Conservation (phyloP, 2,797 vertebrate species). For the Mycteria americana region DNA sequence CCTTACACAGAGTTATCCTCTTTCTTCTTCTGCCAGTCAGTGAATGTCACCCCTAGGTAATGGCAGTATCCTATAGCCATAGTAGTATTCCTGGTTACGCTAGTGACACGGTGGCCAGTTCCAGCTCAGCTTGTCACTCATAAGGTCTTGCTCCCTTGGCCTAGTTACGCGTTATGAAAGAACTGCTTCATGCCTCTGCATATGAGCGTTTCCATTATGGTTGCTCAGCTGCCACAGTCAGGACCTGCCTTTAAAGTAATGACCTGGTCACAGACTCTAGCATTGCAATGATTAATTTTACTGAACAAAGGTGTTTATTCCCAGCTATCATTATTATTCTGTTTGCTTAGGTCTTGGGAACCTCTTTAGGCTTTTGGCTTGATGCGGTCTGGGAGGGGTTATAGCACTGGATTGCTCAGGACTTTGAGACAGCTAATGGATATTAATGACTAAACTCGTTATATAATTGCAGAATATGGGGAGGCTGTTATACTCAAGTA, state of each 20-base stretch:
- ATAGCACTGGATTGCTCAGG: neutral
- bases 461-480: conserved; percentile 29
- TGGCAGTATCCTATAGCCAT: neutral
- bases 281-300: neutral
- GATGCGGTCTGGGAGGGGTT: neutral
- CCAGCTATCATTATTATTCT: conserved; percentile 16
- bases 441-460: conserved; percentile 51
- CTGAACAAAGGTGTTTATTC: conserved; percentile 55
- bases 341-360: conserved; percentile 46
- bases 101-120: neutral
- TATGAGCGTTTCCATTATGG: neutral
- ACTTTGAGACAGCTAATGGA: conserved; percentile 22
- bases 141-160: neutral
- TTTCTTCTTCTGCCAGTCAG: neutral
- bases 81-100: neutral
- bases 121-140: neutral
- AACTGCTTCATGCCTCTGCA: neutral
- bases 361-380: conserved; percentile 17
- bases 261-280: conserved; percentile 37
- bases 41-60: neutral
- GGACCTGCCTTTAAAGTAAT: conserved; percentile 3
- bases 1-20: neutral
- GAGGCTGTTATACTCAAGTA: conserved; percentile 28
- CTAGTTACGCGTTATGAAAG: neutral
- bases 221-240: neutral